Conservation (phyloP, 1,140 invertebrate genomes). For the Drosophila sturtevanti region DNA sequence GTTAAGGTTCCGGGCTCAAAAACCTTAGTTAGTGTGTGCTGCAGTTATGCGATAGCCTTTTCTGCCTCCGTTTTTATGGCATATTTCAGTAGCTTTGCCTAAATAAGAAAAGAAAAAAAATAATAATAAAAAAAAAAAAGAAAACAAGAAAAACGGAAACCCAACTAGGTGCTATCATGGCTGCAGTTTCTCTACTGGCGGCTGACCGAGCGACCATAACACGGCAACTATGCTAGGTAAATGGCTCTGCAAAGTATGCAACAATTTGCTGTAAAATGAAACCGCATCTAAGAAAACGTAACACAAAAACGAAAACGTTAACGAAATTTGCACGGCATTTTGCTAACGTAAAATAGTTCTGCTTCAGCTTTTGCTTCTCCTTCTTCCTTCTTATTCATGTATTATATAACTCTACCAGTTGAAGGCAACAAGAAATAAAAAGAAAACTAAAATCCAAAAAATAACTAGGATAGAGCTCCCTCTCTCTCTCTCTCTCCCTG, state of each 20-base stretch:
- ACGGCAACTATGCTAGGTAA: constrained; percentile 14
- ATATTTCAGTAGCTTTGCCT: constrained; percentile 71
- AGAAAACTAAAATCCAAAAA: background rate
- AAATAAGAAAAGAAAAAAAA: constrained; percentile 35
- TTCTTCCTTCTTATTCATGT: constrained; percentile 29
- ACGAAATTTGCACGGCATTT: constrained; percentile 24
- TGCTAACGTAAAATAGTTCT: constrained; percentile 41
- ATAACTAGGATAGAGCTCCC: background rate
- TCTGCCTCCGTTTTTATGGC: constrained; percentile 60
- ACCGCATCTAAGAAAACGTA: constrained; percentile 45
- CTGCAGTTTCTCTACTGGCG: background rate
- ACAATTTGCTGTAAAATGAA: constrained; percentile 70
- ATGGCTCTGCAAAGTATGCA: constrained; percentile 55
- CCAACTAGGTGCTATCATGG: background rate
- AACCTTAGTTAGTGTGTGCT: constrained; percentile 38
- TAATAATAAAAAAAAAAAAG: background rate
- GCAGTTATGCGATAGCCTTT: constrained; percentile 71
- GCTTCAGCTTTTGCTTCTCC: constrained; percentile 12
- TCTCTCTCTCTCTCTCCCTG: no score
- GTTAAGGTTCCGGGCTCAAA: constrained; percentile 19
- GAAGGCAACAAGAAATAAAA: background rate
- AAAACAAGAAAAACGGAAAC: background rate
- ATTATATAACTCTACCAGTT: constrained; percentile 33
- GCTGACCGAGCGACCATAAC: constrained; percentile 58
- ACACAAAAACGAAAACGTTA: constrained; percentile 14